phyloP scores from a whole-genome alignment of 2,113 vertebrate species.

The Mormyrus iriodes region DNA sequence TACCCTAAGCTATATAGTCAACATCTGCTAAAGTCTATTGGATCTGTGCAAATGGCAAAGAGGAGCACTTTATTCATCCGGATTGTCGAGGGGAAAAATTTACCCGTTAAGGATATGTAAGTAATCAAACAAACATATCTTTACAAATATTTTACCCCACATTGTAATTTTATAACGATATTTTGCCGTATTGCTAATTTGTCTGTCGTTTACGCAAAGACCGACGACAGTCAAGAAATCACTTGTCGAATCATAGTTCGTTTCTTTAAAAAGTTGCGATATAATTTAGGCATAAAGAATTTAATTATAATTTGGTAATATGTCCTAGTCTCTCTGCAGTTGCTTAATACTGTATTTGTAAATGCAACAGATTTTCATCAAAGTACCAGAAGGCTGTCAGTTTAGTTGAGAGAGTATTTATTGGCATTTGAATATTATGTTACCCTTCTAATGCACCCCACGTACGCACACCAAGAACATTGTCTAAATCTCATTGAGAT shows the following conservation, averaged over 20 bases:
- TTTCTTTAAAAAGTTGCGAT: not conserved
- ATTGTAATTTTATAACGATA: not conserved
- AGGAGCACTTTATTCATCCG: constrained; percentile 64
- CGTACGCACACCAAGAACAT: not conserved
- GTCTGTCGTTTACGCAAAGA: not conserved
- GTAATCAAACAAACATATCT: not conserved
- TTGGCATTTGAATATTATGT: not conserved
- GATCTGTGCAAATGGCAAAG: constrained; percentile 53
- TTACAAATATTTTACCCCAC: not conserved
- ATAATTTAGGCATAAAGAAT: not conserved
- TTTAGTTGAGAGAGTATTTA: not conserved
- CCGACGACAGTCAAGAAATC: not conserved
- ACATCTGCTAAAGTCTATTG: not conserved
- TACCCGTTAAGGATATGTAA: constrained; percentile 75
- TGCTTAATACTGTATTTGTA: not conserved
- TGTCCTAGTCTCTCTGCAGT: not conserved
- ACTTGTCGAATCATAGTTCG: not conserved
- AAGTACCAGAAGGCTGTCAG: not conserved
- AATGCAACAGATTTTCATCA: not conserved
- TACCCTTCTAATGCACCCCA: not conserved
- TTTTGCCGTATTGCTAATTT: not conserved
- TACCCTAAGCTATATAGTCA: not conserved
- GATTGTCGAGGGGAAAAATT: constrained; percentile 69
- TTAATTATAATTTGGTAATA: not conserved
- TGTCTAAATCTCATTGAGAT: not conserved